Percentiles rank a stretch among this genome's conserved stretches.
These are phyloP conservation scores for Asobara japonica DNA, from an alignment of 1,140 invertebrate genomes.

Conservation along the genomic window DNA sequence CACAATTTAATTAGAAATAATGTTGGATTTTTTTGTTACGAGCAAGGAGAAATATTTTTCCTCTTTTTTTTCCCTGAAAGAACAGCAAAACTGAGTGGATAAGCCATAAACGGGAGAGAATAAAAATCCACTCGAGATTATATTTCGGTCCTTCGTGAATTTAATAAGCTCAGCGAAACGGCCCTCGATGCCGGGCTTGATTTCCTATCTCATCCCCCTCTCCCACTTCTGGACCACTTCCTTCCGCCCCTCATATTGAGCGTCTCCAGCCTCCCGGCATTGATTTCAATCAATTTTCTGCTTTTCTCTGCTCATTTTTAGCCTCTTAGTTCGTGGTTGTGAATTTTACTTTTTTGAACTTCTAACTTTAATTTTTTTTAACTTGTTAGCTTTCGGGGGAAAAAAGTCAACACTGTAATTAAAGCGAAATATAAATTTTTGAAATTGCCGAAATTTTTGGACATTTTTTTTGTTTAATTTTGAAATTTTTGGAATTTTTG, in stretches of 20 bases:
- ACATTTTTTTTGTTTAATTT: too few relatives aligned
- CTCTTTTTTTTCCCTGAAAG: too few relatives aligned
- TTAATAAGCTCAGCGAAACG: conserved; percentile 24
- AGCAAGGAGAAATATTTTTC: too few relatives aligned
- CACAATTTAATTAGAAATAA: too few relatives aligned
- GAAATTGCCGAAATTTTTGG: too few relatives aligned
- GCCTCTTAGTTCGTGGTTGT: conserved; percentile 4
- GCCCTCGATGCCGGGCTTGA: background rate
- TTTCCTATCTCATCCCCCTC: background rate
- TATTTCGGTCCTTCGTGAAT: conserved; percentile 14
- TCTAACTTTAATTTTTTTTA: too few relatives aligned
- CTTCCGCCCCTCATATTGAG: conserved; percentile 26
- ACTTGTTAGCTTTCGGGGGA: too few relatives aligned
- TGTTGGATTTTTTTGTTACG: too few relatives aligned
- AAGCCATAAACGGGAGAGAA: background rate
- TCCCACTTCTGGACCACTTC: conserved; percentile 10
- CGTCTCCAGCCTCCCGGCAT: conserved; percentile 37
- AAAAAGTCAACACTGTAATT: too few relatives aligned
- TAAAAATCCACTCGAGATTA: background rate
- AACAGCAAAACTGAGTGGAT: background rate
- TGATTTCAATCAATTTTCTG: conserved; percentile 53
- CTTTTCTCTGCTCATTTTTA: conserved; percentile 5
- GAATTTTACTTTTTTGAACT: too few relatives aligned
- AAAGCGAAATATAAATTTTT: too few relatives aligned
- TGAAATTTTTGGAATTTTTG: too few relatives aligned